Evolutionary conservation across 2,888 invertebrate species (phyloP).

Genomic region (Andrena dorsata): DNA sequence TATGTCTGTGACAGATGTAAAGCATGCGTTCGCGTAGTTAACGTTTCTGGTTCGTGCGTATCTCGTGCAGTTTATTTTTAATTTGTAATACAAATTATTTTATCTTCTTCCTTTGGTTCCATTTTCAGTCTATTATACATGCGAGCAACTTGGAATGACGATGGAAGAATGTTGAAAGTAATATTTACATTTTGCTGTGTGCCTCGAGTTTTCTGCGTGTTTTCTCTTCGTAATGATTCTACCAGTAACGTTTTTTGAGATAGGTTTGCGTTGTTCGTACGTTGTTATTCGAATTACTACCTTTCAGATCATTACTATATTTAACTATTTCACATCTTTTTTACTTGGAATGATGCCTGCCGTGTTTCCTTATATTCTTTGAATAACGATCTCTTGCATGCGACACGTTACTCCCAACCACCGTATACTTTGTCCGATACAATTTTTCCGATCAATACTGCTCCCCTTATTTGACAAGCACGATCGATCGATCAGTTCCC

Average conservation of each 20-base stretch:
- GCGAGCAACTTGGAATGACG: constrained; percentile 75
- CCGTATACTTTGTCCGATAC: constrained; percentile 32
- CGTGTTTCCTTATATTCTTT: constrained; percentile 57
- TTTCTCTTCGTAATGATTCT: constrained; percentile 38
- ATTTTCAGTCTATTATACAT: constrained; percentile 42
- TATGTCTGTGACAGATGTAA: constrained; percentile 71
- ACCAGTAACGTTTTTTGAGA: constrained; percentile 51
- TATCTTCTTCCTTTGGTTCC: constrained; percentile 5
- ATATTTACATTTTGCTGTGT: constrained; percentile 51
- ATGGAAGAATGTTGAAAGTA: constrained; percentile 71
- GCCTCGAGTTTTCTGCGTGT: constrained; percentile 65
- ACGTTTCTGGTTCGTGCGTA: constrained; percentile 67
- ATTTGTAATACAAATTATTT: constrained; percentile 32
- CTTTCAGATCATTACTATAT: constrained; percentile 46
- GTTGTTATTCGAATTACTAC: constrained; percentile 55
- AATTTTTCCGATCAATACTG: not conserved
- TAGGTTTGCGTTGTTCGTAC: constrained; percentile 70
- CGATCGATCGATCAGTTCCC: constrained; percentile 10
- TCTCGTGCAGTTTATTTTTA: constrained; percentile 30
- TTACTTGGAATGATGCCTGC: constrained; percentile 72
- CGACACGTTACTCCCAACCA: constrained; percentile 28
- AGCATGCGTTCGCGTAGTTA: constrained; percentile 75
- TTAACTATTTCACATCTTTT: constrained; percentile 61
- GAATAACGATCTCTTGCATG: constrained; percentile 51
- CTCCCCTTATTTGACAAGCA: not conserved